phyloP scores from a whole-genome alignment of 2,797 vertebrate species.

The Numenius phaeopus region DNA sequence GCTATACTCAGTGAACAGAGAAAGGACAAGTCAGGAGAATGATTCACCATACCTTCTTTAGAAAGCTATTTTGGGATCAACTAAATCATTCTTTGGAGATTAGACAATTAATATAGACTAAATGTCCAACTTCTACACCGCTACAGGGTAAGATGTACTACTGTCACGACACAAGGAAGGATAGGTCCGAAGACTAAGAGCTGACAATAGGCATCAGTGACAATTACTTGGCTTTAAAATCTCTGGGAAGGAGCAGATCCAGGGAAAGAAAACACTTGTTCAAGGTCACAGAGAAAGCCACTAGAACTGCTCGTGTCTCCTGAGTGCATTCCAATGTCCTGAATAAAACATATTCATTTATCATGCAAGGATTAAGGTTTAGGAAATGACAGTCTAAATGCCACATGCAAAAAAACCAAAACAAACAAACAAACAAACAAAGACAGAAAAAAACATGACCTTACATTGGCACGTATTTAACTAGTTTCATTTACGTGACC shows the following conservation, averaged over 20 bases:
- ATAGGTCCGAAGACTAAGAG: background rate
- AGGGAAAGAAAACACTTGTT: constrained; percentile 12
- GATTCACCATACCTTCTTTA: constrained; percentile 23
- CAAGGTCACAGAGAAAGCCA: constrained; percentile 16
- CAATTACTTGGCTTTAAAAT: background rate
- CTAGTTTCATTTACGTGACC: background rate
- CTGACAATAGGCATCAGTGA: background rate
- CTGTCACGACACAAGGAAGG: background rate
- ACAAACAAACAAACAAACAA: too few relatives aligned
- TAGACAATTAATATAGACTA: constrained; percentile 3
- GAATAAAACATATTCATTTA: constrained; percentile 33
- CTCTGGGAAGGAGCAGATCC: background rate
- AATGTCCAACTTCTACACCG: background rate
- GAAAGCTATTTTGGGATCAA: constrained; percentile 27
- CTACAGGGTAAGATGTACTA: background rate
- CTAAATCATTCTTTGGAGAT: constrained; percentile 14
- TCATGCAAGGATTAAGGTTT: background rate
- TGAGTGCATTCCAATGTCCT: background rate
- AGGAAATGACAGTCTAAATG: constrained; percentile 9
- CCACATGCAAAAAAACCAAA: background rate
- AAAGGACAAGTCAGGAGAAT: constrained; percentile 14
- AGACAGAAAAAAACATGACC: background rate
- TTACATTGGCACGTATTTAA: background rate
- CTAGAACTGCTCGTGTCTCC: background rate
- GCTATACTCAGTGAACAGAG: background rate